Evolutionary conservation across 2,797 vertebrate species (phyloP), one percentile per base, ranked within the genome.

Genomic region (Siniperca undulata): DNA sequence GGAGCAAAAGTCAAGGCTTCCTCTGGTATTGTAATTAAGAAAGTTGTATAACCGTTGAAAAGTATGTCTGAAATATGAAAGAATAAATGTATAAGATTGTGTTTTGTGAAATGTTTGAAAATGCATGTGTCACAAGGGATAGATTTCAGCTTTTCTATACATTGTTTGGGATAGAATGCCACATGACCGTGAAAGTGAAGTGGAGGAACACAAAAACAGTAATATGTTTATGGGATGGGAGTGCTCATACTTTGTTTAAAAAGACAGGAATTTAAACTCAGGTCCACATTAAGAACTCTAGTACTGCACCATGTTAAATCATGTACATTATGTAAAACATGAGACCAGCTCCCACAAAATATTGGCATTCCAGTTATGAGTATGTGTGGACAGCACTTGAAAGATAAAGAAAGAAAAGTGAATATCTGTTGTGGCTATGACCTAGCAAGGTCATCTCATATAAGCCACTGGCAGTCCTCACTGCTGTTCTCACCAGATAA

Each of bases 401-500:
- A 52, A 24, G 13, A 66, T 38, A 52, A 64, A 78, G 14, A 46
- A 59, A 22, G 14, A 22, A n/a, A 71, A 17, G 24, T 60, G 12
- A 55, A 30, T 19, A 56, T 53, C 19, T 3, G 19, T n/a, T 64
- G 36, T 70, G 59, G 71, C 44, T 2, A 3, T 73, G 84, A 82
- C 72, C 62, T 38, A 0, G 7, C 74, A 82, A 86, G 84, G 80
- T 87, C 80, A 69, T 74, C 22, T 55, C 42, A 42, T 52, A 9
- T 46, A n/a, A 72, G 52, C 20, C 3, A 5, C 50, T 4, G 22
- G 2, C 42, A 22, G 46, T 24, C 56, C 11, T 80, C 22, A 16
- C 44, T 50, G 48, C 16, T 30, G 20, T 64, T 53, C 19, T 48
- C 42, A 56, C 22, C 0, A 38, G 20, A 52, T 70, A 16, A 56